Conservation (phyloP, 2,113 vertebrate genomes). For the Penelope pileata region DNA sequence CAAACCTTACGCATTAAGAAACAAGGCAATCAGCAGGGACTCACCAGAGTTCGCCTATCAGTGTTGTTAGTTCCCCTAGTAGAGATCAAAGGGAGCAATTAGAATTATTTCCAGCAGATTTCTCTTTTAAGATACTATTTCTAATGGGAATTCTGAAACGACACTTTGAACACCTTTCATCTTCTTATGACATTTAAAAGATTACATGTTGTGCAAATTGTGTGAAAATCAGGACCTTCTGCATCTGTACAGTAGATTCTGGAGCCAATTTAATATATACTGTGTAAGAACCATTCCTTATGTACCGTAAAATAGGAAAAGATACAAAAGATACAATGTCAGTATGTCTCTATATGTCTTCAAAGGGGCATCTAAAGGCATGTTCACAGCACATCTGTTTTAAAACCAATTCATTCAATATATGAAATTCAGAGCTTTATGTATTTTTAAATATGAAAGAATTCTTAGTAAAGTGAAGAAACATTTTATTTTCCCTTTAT, state of each 20-base stretch:
- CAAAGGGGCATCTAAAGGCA: not conserved
- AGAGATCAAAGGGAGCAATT: conserved; percentile 47
- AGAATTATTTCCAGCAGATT: conserved; percentile 38
- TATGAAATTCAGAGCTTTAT: not conserved
- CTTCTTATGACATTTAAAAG: conserved; percentile 42
- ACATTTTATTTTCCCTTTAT: not conserved
- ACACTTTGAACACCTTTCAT: conserved; percentile 47
- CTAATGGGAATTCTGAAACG: conserved; percentile 19
- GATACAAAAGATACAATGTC: not conserved
- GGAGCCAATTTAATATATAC: conserved; percentile 14
- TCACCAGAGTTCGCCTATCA: conserved; percentile 19
- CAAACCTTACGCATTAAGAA: not conserved
- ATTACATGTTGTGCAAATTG: conserved; percentile 24
- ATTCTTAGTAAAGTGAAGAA: not conserved
- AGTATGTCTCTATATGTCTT: not conserved
- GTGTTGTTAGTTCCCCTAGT: not conserved
- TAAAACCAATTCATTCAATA: not conserved
- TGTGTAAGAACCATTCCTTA: not conserved
- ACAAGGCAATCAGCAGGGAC: not conserved
- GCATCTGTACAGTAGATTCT: not conserved
- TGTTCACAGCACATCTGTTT: not conserved
- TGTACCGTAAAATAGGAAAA: not conserved
- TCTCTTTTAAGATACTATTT: conserved; percentile 18
- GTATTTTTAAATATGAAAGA: not conserved
- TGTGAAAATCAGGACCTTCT: not conserved